Percentiles rank a stretch among this genome's conserved stretches.
Conservation (phyloP, 1,140 invertebrate genomes). For the Magallana ariakensis region DNA sequence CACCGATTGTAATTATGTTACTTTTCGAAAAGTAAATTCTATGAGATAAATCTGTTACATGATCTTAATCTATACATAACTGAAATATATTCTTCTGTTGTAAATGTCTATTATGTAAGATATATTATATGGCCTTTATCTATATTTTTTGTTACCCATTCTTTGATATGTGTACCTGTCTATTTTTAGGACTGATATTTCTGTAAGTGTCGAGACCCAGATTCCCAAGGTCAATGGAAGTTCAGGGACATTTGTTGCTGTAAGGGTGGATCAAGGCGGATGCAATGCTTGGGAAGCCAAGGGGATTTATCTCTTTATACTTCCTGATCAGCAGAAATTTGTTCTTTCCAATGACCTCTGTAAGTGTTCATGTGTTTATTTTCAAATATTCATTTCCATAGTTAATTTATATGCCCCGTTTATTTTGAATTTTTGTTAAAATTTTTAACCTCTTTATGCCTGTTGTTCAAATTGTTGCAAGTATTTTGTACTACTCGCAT, state of each 20-base stretch:
- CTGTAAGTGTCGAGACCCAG: slow-evolving; percentile 65
- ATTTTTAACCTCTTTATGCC: too few species aligned
- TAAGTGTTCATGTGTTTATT: slow-evolving; percentile 46
- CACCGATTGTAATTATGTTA: too few species aligned
- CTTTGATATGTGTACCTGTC: not conserved
- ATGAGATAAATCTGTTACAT: too few species aligned
- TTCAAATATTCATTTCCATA: too few species aligned
- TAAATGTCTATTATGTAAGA: too few species aligned
- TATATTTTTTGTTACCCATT: not conserved
- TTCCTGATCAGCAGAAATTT: slow-evolving; percentile 63
- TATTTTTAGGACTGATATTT: slow-evolving; percentile 69
- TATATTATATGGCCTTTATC: not conserved
- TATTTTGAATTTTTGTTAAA: too few species aligned
- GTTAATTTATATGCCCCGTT: too few species aligned
- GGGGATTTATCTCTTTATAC: slow-evolving; percentile 71
- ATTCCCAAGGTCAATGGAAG: slow-evolving; percentile 68
- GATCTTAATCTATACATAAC: too few species aligned
- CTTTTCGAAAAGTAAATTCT: too few species aligned
- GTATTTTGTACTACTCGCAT: too few species aligned
- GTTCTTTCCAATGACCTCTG: slow-evolving; percentile 67
- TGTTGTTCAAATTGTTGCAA: too few species aligned
- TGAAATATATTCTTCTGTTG: too few species aligned
- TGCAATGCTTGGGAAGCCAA: slow-evolving; percentile 60
- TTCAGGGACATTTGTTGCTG: slow-evolving; percentile 74
- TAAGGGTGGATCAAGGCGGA: slow-evolving; percentile 65